Conservation (phyloP, 2,113 vertebrate genomes). For the Muntiacus reevesi region DNA sequence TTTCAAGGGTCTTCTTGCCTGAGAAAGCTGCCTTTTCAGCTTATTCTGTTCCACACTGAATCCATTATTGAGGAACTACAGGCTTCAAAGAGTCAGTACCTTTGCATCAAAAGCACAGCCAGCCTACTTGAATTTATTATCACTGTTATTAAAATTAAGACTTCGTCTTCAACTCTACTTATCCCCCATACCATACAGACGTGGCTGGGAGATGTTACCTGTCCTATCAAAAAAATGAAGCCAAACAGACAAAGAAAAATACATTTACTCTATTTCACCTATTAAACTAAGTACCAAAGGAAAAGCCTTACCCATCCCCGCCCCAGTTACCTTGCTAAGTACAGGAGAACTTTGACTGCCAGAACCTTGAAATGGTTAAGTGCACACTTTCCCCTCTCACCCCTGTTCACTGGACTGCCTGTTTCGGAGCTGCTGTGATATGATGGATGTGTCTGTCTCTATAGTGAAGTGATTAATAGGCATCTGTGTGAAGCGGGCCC, state of each 20-base stretch:
- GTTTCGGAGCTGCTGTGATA: conserved; percentile 56
- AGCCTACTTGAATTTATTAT: not conserved
- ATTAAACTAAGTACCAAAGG: not conserved
- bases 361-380: conserved; percentile 42
- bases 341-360: not conserved
- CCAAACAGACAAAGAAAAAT: not conserved
- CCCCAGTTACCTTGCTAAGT: not conserved
- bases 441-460: conserved; percentile 73
- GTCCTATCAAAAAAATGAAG: not conserved
- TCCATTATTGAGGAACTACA: not conserved
- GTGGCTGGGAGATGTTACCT: not conserved
- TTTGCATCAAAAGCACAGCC: not conserved
- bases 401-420: conserved; percentile 28
- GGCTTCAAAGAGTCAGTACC: not conserved
- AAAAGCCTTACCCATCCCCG: not conserved
- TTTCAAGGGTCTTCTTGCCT: not conserved
- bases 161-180: not conserved
- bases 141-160: conserved; percentile 9
- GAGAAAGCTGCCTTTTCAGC: not conserved
- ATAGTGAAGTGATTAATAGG: conserved; percentile 74
- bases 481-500: conserved; percentile 65
- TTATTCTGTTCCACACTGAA: not conserved
- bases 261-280: not conserved
- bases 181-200: not conserved
- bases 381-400: not conserved